phyloP scores from a whole-genome alignment of 1,140 invertebrate genomes.

The Sycophaga agraensis region DNA sequence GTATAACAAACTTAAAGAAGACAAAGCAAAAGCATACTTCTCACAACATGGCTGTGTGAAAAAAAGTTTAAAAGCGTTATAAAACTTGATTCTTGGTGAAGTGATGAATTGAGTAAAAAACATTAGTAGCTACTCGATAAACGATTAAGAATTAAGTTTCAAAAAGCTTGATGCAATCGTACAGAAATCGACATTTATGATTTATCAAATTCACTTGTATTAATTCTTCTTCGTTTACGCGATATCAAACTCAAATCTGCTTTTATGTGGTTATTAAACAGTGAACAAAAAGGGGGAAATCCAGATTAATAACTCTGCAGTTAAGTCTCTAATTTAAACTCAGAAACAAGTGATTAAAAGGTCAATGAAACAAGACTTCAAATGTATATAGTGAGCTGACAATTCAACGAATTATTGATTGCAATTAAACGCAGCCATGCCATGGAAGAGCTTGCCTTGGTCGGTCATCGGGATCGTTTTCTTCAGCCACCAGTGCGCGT shows the following conservation, averaged over 20 bases:
- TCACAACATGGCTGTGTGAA: slow-evolving; percentile 58
- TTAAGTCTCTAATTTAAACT: no score
- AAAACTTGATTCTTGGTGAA: slow-evolving; percentile 31
- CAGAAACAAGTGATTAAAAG: not conserved
- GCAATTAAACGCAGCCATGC: slow-evolving; percentile 53
- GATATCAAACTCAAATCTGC: slow-evolving; percentile 6
- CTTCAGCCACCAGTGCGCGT: slow-evolving; percentile 91
- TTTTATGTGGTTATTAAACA: slow-evolving; percentile 13
- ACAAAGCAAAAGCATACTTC: slow-evolving; percentile 58
- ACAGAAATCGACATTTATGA: not conserved
- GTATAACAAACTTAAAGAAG: slow-evolving; percentile 28
- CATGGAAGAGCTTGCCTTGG: slow-evolving; percentile 57
- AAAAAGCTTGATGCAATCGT: not conserved
- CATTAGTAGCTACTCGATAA: slow-evolving; percentile 27
- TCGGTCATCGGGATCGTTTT: slow-evolving; percentile 67
- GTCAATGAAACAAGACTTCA: not conserved
- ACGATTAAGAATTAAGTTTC: slow-evolving; percentile 19
- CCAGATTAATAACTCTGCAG: not conserved
- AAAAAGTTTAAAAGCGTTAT: slow-evolving; percentile 27
- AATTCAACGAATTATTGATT: not conserved
- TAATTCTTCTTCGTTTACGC: slow-evolving; percentile 22
- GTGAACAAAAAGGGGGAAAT: not conserved
- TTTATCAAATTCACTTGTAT: not conserved
- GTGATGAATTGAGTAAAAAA: slow-evolving; percentile 21
- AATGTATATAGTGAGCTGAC: not conserved